Evolutionary conservation across 2,797 vertebrate genomes (phyloP), one percentile per base, ranked within the genome.

Genomic region (Allobates femoralis): DNA sequence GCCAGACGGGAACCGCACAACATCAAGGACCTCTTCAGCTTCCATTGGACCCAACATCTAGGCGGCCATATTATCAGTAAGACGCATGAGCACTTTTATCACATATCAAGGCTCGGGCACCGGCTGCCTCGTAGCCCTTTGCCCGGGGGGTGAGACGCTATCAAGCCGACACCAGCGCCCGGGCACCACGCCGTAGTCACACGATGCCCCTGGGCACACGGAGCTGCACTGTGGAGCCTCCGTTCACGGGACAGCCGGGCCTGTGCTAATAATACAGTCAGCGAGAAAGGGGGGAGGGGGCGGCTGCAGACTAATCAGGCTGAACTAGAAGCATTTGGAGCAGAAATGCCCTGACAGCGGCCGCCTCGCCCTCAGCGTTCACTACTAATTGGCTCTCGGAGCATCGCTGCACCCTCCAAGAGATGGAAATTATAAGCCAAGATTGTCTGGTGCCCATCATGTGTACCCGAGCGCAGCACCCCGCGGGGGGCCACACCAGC

Each of bases 261-360:
- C 37, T n/a, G 23, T 28, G 10, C 60, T 66, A 30, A 30, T 66
- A 66, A 30, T 12, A 62, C n/a, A 12, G 21, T 21, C 69, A 15
- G 69, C 10, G 3, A 5, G n/a, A n/a, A n/a, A n/a, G 28, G 37
- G 77, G 8, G 30, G 23, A 41, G 69, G 34, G 32, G 53, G 55
- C 26, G 6, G 23, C 15, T 53, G 55, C 3, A 51, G 56, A 56
- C 71, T 77, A 92, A 94, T 94, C 91, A 93, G 92, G 86, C 84
- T 85, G 89, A 93, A 93, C 91, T 51, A 89, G 82, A 1, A 81
- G 91, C 93, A 94, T 94, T 95, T 93, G 93, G 92, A 90, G 89
- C 90, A 90, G 92, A 93, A 88, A 90, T 88, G 89, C 92, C 89
- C 91, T 85, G 84, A 77, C 2, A 91, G 73, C 55, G 7, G n/a